A percentile compares a stretch with the other conserved stretches of the same genome.
Evolutionary conservation across 2,113 vertebrate species (phyloP).

Genomic region (Xenotilapia caudafasciata): DNA sequence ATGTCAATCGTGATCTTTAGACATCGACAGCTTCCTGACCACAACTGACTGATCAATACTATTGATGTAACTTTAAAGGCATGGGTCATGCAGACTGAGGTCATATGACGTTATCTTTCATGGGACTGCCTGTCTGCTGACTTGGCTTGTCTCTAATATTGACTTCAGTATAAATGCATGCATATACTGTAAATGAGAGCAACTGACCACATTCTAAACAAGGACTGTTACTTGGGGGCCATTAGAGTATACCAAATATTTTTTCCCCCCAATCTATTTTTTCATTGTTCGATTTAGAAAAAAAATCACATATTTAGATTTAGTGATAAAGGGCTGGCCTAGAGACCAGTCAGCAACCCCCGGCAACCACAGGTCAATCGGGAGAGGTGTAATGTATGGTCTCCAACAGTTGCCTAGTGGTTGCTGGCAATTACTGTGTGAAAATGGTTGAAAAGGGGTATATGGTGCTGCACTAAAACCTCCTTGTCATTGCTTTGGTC

Average conservation of each 20-base stretch:
- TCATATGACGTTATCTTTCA: background rate
- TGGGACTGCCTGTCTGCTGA: background rate
- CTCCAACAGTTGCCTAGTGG: background rate
- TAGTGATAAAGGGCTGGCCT: background rate
- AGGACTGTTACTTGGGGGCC: background rate
- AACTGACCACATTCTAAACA: background rate
- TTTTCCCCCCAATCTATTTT: fast-evolving
- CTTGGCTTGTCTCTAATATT: background rate
- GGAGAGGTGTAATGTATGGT: background rate
- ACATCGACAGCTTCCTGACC: background rate
- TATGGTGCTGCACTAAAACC: background rate
- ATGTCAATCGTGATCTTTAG: background rate
- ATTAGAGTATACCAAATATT: background rate
- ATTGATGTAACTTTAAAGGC: background rate
- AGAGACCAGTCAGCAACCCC: background rate
- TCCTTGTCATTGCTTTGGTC: background rate
- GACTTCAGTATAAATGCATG: background rate
- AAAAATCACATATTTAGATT: background rate
- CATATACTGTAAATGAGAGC: background rate
- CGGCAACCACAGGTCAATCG: background rate
- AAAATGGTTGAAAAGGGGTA: background rate
- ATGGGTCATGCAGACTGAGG: conserved; percentile 8
- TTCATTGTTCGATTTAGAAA: background rate
- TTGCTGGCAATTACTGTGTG: background rate
- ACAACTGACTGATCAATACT: background rate